phyloP scores from a whole-genome alignment of 2,797 vertebrate genomes.

The Paramormyrops hopkinsi region DNA sequence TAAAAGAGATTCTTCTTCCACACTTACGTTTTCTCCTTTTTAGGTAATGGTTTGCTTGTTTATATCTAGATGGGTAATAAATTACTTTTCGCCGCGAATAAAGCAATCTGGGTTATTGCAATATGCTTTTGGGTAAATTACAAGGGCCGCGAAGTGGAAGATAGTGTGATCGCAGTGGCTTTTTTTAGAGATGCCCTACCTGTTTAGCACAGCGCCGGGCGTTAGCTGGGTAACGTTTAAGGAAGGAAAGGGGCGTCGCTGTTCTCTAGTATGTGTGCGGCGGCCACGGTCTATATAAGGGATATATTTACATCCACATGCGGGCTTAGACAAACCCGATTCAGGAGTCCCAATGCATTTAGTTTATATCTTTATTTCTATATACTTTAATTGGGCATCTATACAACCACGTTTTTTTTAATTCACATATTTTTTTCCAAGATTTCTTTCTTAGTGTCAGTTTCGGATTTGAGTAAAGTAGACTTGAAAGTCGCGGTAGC shows the following conservation, averaged over 20 bases:
- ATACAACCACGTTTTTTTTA: background rate
- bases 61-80: background rate
- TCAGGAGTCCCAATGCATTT: background rate
- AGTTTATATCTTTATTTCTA: background rate
- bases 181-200: slow-evolving; percentile 20
- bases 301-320: slow-evolving; percentile 50
- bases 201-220: slow-evolving; percentile 22
- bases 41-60: slow-evolving; percentile 14
- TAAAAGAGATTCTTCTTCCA: background rate
- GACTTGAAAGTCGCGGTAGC: background rate
- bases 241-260: slow-evolving; percentile 33
- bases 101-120: background rate
- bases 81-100: background rate
- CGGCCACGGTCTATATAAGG: slow-evolving; percentile 63
- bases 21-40: slow-evolving; percentile 18
- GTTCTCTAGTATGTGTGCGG: slow-evolving; percentile 33
- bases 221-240: background rate
- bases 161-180: background rate
- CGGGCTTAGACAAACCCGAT: background rate
- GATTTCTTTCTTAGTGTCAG: background rate
- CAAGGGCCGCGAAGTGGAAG: background rate
- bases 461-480: background rate
- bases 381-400: background rate
- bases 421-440: background rate
- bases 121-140: background rate